Evolutionary conservation across 1,140 invertebrate species (phyloP).

Genomic region (Streblospio benedicti): DNA sequence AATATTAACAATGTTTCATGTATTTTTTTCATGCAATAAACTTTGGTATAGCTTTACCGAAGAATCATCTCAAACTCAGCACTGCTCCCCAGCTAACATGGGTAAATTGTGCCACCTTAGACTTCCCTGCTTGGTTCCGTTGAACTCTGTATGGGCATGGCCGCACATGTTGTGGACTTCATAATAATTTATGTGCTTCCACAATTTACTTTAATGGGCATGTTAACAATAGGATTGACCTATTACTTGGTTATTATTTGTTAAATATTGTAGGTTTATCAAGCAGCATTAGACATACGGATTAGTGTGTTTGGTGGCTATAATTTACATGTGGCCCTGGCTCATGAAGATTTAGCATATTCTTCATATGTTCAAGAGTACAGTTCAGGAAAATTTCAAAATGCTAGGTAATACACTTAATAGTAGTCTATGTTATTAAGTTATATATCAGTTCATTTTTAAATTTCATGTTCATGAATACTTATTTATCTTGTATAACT

Average conservation of each 20-base stretch:
- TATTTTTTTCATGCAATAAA: constrained; percentile 5
- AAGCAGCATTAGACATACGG: constrained; percentile 66
- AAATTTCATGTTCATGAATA: not conserved
- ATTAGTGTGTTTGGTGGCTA: constrained; percentile 68
- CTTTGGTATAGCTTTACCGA: not conserved
- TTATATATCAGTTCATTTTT: not conserved
- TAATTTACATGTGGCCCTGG: constrained; percentile 76
- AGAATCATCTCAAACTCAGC: not conserved
- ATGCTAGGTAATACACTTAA: constrained; percentile 56
- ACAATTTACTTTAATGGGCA: too few species aligned
- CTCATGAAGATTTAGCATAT: constrained; percentile 83
- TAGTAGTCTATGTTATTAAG: not conserved
- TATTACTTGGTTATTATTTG: too few species aligned
- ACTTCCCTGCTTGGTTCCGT: not conserved
- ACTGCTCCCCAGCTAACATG: too few species aligned
- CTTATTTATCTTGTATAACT: not conserved
- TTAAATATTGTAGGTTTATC: too few species aligned
- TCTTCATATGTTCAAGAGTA: constrained; percentile 86
- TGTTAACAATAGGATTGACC: too few species aligned
- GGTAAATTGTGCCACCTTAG: not conserved
- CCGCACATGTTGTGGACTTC: not conserved
- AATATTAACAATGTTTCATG: constrained; percentile 65
- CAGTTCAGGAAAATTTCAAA: constrained; percentile 71
- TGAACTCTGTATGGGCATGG: not conserved
- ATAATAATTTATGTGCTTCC: too few species aligned